phyloP scores from a whole-genome alignment of 2,888 invertebrate species.

The Apamea anceps region DNA sequence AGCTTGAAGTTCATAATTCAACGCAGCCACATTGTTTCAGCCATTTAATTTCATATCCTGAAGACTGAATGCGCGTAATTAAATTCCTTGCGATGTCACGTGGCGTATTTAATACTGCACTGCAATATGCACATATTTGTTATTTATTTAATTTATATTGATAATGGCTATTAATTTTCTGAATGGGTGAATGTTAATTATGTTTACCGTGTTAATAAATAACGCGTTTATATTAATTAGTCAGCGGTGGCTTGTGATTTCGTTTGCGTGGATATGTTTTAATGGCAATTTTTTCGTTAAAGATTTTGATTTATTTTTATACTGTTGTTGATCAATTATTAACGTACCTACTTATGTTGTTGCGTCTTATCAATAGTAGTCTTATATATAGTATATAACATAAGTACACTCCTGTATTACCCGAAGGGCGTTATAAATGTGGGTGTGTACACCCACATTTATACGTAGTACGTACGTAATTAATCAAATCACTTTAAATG shows the following conservation, averaged over 20 bases:
- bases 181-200: conserved; percentile 49
- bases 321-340: neutral
- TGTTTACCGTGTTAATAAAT: conserved; percentile 16
- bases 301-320: neutral
- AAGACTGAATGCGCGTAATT: conserved; percentile 47
- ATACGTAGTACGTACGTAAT: neutral
- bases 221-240: conserved; percentile 2
- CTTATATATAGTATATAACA: too few relatives aligned
- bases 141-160: conserved; percentile 13
- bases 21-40: conserved; percentile 37
- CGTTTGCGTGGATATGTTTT: neutral
- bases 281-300: neutral
- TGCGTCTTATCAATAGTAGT: neutral
- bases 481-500: neutral
- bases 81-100: conserved; percentile 52
- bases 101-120: conserved; percentile 42
- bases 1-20: conserved; percentile 22
- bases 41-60: conserved; percentile 46
- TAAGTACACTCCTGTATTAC: too few relatives aligned
- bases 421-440: too few relatives aligned
- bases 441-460: neutral
- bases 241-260: neutral
- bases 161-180: conserved; percentile 8
- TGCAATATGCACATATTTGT: conserved; percentile 31
- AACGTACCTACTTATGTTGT: too few relatives aligned